Evolutionary conservation across 2,888 invertebrate genomes (phyloP).

Genomic region (Tanaodytes sp.): DNA sequence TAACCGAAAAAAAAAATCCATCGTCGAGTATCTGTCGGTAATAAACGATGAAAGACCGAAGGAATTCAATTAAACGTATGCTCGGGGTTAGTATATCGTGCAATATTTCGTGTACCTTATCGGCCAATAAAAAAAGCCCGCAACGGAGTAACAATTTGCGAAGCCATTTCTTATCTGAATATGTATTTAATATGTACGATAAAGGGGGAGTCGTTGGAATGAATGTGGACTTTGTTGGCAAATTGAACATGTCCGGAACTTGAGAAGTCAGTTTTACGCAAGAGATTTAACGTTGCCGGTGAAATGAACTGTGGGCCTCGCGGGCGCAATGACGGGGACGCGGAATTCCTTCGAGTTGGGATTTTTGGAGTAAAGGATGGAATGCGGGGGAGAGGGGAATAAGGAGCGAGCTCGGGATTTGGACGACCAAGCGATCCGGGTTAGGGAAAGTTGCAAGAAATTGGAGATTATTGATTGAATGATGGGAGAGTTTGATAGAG

Average conservation of each 20-base stretch:
- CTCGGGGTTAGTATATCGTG: too few relatives aligned
- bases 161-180: slow-evolving; percentile 18
- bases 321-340: slow-evolving; percentile 30
- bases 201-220: slow-evolving; percentile 4
- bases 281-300: slow-evolving; percentile 35
- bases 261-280: slow-evolving; percentile 26
- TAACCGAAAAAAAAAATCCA: too few relatives aligned
- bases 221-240: background rate
- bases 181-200: slow-evolving; percentile 22
- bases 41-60: too few relatives aligned
- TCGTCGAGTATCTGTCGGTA: too few relatives aligned
- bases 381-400: slow-evolving; percentile 41
- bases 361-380: slow-evolving; percentile 46
- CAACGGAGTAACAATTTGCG: slow-evolving; percentile 3
- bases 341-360: slow-evolving; percentile 37
- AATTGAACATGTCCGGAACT: slow-evolving; percentile 31
- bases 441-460: slow-evolving; percentile 50
- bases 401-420: slow-evolving; percentile 43
- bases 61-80: too few relatives aligned
- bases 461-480: slow-evolving; percentile 52
- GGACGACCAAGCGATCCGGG: slow-evolving; percentile 42
- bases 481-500: slow-evolving; percentile 49
- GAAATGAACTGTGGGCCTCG: slow-evolving; percentile 37
- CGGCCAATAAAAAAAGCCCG: too few relatives aligned
- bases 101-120: too few relatives aligned